phyloP scores from a whole-genome alignment of 2,888 invertebrate genomes.

The Pseudoips prasinana region DNA sequence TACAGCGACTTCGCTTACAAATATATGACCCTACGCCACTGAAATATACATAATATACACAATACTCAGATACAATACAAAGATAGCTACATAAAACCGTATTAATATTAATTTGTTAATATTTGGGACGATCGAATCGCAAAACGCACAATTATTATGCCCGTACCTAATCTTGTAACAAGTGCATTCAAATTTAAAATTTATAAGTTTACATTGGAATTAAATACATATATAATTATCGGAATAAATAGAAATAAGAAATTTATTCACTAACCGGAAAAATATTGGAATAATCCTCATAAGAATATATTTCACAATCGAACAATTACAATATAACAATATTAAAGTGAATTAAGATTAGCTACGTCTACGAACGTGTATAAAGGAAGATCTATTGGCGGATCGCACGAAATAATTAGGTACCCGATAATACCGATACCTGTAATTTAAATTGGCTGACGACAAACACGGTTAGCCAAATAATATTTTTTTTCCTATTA shows the following conservation, averaged over 20 bases:
- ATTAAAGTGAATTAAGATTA: conserved; percentile 32
- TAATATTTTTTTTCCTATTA: too few relatives aligned
- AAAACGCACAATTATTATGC: conserved; percentile 22
- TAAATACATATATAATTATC: too few relatives aligned
- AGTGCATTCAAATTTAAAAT: conserved; percentile 28
- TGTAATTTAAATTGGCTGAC: too few relatives aligned
- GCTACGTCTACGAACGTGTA: conserved; percentile 46
- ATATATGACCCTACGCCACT: too few relatives aligned
- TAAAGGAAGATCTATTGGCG: conserved; percentile 47
- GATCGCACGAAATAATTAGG: conserved; percentile 40
- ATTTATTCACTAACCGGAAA: conserved; percentile 64
- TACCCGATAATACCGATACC: too few relatives aligned
- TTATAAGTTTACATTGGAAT: conserved; percentile 9
- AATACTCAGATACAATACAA: conserved; percentile 32
- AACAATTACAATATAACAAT: conserved; percentile 28
- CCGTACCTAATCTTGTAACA: conserved; percentile 36
- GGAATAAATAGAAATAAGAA: conserved; percentile 21
- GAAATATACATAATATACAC: conserved; percentile 21
- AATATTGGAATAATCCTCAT: conserved; percentile 64
- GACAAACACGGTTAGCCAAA: too few relatives aligned
- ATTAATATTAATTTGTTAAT: conserved; percentile 22
- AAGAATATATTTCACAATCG: conserved; percentile 53
- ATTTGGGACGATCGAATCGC: conserved; percentile 19
- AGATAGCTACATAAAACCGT: conserved; percentile 18
- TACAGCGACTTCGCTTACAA: too few relatives aligned